A percentile compares a stretch with the other conserved stretches of the same genome.
These are phyloP conservation scores for Heterotilapia buettikoferi DNA, from an alignment of 2,113 vertebrate species.

Conservation along the genomic window DNA sequence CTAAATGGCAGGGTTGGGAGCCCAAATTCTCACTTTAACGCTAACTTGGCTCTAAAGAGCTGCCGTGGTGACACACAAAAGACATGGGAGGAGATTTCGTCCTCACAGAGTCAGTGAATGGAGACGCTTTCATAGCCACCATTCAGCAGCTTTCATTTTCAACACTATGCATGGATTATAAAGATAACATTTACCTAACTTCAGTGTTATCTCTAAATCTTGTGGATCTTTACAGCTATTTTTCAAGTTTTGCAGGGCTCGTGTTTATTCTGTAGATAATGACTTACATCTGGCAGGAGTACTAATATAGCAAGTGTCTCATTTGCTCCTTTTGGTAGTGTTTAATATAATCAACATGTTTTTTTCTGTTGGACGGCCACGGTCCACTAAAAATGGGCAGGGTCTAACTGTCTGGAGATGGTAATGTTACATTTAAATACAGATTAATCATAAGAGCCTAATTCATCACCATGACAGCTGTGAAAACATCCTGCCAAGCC, in stretches of 20 bases:
- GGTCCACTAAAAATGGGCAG: slow-evolving; percentile 47
- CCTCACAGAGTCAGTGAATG: slow-evolving; percentile 28
- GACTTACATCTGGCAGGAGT: not conserved
- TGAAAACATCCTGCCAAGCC: slow-evolving; percentile 65
- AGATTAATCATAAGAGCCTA: slow-evolving; percentile 67
- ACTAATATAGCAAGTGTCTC: not conserved
- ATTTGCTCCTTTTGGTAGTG: not conserved
- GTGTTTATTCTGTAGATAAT: not conserved
- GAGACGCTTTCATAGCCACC: slow-evolving; percentile 27
- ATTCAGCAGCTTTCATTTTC: slow-evolving; percentile 33
- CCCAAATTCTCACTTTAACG: slow-evolving; percentile 14
- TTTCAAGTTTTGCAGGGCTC: not conserved
- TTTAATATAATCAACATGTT: slow-evolving; percentile 54
- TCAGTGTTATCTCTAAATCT: not conserved
- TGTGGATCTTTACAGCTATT: not conserved
- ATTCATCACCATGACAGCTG: slow-evolving; percentile 70
- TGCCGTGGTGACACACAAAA: slow-evolving; percentile 32
- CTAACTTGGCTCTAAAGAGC: slow-evolving; percentile 39
- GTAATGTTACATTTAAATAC: slow-evolving; percentile 69
- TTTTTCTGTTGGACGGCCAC: slow-evolving; percentile 38
- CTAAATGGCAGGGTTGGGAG: slow-evolving; percentile 57
- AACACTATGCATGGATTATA: slow-evolving; percentile 2
- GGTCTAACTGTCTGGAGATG: slow-evolving; percentile 50
- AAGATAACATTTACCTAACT: not conserved
- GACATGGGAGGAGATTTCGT: slow-evolving; percentile 44